Conservation (phyloP, 2,113 vertebrate species). For the Trematomus loennbergii region DNA sequence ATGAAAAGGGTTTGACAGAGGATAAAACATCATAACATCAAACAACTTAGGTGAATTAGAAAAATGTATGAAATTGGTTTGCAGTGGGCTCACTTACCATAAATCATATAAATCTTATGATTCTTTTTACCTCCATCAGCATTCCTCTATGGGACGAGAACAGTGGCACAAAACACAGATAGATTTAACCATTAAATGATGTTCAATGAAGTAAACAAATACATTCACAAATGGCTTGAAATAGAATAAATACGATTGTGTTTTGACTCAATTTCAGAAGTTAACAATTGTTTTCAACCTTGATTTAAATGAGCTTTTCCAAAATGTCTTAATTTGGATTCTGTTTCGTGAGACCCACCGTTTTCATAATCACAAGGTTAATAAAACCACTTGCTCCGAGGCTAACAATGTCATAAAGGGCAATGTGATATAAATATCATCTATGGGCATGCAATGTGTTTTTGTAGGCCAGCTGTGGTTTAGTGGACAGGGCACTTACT, state of each 20-base stretch:
- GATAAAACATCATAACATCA: neutral
- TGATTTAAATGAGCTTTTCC: neutral
- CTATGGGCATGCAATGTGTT: neutral
- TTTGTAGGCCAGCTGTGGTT: conserved; percentile 4
- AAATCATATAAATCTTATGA: neutral
- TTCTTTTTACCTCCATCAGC: neutral
- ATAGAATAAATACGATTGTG: neutral
- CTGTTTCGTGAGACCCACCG: neutral
- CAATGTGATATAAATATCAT: neutral
- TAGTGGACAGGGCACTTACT: neutral
- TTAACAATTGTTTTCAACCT: neutral
- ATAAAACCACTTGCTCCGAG: neutral
- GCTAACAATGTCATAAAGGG: neutral
- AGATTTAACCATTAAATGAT: too few relatives aligned
- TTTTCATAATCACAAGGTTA: neutral
- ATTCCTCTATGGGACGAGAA: neutral
- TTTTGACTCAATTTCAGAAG: neutral
- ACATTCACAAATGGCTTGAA: neutral
- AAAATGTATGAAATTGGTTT: neutral
- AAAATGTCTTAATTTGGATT: neutral
- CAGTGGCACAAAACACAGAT: too few relatives aligned
- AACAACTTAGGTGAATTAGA: neutral
- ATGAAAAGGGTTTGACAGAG: neutral
- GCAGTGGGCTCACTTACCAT: neutral
- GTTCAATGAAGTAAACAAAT: too few relatives aligned